These are phyloP conservation scores for Schizopygopsis malacanthus DNA, from an alignment of 2,797 vertebrate genomes.

Conservation along the genomic window DNA sequence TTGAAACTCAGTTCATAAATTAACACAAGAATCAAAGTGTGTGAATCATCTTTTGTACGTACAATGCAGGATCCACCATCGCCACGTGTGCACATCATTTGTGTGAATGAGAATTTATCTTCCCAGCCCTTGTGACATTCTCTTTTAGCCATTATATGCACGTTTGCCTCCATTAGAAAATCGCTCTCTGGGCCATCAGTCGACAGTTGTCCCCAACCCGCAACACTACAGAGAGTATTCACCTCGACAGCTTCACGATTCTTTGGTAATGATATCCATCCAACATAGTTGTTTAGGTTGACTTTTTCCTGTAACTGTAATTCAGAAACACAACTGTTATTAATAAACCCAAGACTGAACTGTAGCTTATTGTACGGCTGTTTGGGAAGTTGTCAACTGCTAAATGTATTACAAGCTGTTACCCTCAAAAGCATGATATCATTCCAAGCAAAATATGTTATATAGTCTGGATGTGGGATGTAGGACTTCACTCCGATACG, in stretches of 20 bases:
- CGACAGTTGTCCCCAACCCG: conserved; percentile 45
- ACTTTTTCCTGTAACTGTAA: conserved; percentile 13
- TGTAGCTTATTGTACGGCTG: not conserved
- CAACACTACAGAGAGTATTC: conserved; percentile 43
- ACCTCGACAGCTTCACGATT: not conserved
- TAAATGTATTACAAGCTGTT: conserved; percentile 16
- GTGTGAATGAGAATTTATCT: fast-evolving
- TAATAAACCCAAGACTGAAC: not conserved
- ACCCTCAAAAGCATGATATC: conserved; percentile 77
- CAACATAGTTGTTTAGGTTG: not conserved
- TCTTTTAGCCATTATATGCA: not conserved
- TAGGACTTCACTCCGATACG: not conserved
- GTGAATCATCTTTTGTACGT: not conserved
- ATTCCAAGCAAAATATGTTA: fast-evolving
- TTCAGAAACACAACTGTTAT: not conserved
- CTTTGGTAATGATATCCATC: conserved; percentile 26
- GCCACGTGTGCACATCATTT: not conserved
- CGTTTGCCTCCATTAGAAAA: conserved; percentile 46
- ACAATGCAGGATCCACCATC: not conserved
- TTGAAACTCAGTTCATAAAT: not conserved
- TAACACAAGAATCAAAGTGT: not conserved
- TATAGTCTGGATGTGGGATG: not conserved
- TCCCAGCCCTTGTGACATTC: not conserved
- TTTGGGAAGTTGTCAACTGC: not conserved
- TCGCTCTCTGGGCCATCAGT: fast-evolving